Percentiles rank a stretch among this genome's conserved stretches.
phyloP scores from a whole-genome alignment of 2,113 vertebrate genomes.

The Dinomys branickii region DNA sequence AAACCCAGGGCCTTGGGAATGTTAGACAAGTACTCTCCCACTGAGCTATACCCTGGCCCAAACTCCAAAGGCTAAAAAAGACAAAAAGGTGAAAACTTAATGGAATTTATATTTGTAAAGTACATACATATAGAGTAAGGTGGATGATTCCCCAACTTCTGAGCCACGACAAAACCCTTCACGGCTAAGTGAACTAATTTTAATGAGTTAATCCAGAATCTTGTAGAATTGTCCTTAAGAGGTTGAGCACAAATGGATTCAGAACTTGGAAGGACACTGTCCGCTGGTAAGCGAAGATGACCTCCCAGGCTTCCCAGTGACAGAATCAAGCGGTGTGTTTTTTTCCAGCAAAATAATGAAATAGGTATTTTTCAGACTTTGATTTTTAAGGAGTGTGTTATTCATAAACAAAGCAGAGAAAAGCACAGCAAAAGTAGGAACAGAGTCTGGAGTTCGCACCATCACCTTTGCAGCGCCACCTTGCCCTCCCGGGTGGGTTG shows the following conservation, averaged over 20 bases:
- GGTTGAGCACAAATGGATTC: not conserved
- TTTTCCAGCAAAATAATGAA: not conserved
- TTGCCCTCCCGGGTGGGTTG: rapidly evolving
- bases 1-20: not conserved
- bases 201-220: not conserved
- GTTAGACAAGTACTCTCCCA: not conserved
- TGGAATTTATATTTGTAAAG: not conserved
- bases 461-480: rapidly evolving
- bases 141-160: not conserved
- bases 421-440: not conserved
- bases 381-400: not conserved
- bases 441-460: not conserved
- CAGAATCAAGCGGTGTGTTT: not conserved
- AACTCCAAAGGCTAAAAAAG: not conserved
- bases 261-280: not conserved
- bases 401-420: not conserved
- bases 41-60: not conserved
- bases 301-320: not conserved
- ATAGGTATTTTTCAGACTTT: not conserved
- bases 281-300: not conserved
- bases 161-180: not conserved
- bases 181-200: not conserved
- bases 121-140: not conserved
- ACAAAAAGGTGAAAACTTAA: not conserved
- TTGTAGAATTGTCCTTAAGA: not conserved